These are phyloP conservation scores for Hepsetus odoe DNA, from an alignment of 2,113 vertebrate species.

Conservation along the genomic window DNA sequence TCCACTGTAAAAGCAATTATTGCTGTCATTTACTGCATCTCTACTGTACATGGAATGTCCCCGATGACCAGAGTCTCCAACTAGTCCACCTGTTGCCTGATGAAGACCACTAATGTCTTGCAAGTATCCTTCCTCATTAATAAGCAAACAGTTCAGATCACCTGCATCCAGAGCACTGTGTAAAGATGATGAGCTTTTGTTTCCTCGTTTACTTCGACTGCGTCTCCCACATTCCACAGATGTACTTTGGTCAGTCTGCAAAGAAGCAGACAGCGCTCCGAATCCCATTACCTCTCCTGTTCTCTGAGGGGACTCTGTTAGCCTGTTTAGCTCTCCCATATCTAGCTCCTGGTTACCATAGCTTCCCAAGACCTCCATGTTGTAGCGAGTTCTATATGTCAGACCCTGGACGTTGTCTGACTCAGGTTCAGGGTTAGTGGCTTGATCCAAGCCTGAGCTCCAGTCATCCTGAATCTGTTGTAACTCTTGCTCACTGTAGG, in stretches of 20 bases:
- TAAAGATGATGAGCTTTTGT: slow-evolving; percentile 32
- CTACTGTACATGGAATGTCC: slow-evolving; percentile 54
- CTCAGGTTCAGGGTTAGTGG: slow-evolving; percentile 53
- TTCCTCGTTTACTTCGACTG: slow-evolving; percentile 44
- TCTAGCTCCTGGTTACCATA: slow-evolving; percentile 64
- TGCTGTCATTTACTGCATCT: slow-evolving; percentile 30
- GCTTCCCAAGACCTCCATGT: slow-evolving; percentile 63
- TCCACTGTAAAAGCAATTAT: slow-evolving; percentile 57
- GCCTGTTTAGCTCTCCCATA: slow-evolving; percentile 62
- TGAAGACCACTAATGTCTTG: slow-evolving; percentile 67
- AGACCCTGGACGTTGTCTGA: slow-evolving; percentile 55
- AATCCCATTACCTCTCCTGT: slow-evolving; percentile 60
- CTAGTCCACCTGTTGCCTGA: slow-evolving; percentile 47
- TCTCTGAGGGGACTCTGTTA: slow-evolving; percentile 62
- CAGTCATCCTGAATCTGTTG: slow-evolving; percentile 67
- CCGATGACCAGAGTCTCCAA: slow-evolving; percentile 55
- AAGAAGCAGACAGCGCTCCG: slow-evolving; percentile 52
- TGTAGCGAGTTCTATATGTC: slow-evolving; percentile 65
- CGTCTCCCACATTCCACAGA: slow-evolving; percentile 57
- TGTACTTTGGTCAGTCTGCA: slow-evolving; percentile 57
- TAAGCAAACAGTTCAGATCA: slow-evolving; percentile 73
- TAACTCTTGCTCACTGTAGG: slow-evolving; percentile 63
- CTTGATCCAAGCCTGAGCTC: slow-evolving; percentile 63
- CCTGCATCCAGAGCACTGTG: slow-evolving; percentile 55
- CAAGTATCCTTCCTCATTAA: slow-evolving; percentile 77